These are phyloP conservation scores for Bostrychus sinensis DNA, from an alignment of 2,113 vertebrate species.

Conservation along the genomic window DNA sequence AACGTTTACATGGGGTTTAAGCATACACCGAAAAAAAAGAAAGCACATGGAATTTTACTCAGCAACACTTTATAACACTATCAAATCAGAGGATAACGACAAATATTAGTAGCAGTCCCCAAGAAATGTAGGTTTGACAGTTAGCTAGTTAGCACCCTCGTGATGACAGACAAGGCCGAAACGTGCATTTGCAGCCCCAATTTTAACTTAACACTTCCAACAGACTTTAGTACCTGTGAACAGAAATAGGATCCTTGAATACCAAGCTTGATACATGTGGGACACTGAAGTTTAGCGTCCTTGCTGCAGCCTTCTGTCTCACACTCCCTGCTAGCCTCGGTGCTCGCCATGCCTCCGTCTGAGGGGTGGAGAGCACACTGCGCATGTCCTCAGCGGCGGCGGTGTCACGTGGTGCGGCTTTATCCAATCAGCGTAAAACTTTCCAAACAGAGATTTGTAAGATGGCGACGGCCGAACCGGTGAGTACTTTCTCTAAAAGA, in stretches of 20 bases:
- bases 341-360: constrained; percentile 92
- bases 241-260: constrained; percentile 98
- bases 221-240: constrained; percentile 86
- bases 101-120: not conserved
- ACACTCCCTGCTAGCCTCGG: constrained; percentile 88
- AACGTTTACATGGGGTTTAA: not conserved
- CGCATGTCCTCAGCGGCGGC: constrained; percentile 42
- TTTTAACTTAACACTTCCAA: not conserved
- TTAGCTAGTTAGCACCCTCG: constrained; percentile 64
- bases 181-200: not conserved
- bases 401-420: constrained; percentile 39
- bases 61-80: not conserved
- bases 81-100: not conserved
- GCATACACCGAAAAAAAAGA: not conserved
- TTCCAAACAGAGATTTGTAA: constrained; percentile 87
- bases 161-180: constrained; percentile 50
- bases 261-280: constrained; percentile 96
- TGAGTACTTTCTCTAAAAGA: constrained; percentile 80
- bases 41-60: not conserved
- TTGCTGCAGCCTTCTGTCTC: constrained; percentile 91
- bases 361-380: constrained; percentile 64
- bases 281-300: constrained; percentile 97
- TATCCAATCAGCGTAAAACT: constrained; percentile 63
- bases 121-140: constrained; percentile 55
- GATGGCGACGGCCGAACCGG: constrained; percentile 98